Base-by-base conservation (phyloP, 2,797 vertebrate species). In the Picus viridis region DNA sequence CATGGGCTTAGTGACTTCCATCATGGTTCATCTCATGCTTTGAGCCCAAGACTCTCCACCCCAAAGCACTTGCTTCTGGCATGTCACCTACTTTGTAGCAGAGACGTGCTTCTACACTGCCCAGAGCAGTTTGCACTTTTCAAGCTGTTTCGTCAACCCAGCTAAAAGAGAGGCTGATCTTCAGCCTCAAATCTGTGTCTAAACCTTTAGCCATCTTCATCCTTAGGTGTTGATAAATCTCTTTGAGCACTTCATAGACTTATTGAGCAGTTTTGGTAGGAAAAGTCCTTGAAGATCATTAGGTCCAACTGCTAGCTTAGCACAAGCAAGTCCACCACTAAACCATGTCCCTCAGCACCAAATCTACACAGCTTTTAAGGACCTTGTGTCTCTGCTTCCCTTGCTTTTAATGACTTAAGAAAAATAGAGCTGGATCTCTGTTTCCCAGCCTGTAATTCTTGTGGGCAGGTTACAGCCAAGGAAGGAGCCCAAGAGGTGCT, bases 81-180 rank as follows among this genome's bases (percentile, higher is more conserved):
- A 17, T 57, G 63, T n/a, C 5, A 5, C 3, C 18, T 6, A 0
- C n/a, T 57, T 6, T 17, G 36, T 6, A 83, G 73, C 67, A 56
- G 57, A 24, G 80, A 61, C 49, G 43, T 4, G 9, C 34, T 43
- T 47, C 34, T n/a, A 20, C 11, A 8, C 32, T 26, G 3, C 64
- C 64, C 68, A n/a, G 68, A 82, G 71, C 34, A 18, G 67, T 27
- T 0, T 53, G 74, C 3, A 5, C 27, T 54, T 86, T 71, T 54
- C 43, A 41, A 75, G 69, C 16, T 43, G 0, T 36, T 64, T 49
- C 15, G 12, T 26, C 64, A 30, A 3, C 39, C 57, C 1, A 0
- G 9, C 58, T 34, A 19, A 34, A 41, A 61, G 22, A 27, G 22
- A 54, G 32, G 63, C 36, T 56, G 47, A 59, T n/a, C 51, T 53